Evolutionary conservation across 2,113 vertebrate species (phyloP), one percentile per base, ranked within the genome.

Genomic region (Callaeas wilsoni): DNA sequence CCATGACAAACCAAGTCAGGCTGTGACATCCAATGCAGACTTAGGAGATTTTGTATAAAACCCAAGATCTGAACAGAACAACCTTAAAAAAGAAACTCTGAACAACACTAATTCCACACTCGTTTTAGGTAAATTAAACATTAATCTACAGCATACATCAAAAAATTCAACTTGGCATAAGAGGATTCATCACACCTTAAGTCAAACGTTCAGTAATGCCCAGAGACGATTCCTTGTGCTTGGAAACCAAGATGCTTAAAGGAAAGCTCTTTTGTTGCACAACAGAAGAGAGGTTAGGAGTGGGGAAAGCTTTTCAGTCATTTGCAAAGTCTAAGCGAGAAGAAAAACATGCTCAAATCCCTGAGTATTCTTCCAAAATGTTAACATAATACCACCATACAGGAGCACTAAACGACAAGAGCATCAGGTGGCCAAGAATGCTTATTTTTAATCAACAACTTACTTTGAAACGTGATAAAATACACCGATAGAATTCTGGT

Each of bases 251-350:
- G 93, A 75, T 95, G 96, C 83, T 96, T 93, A 95, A 96, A 96
- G 94, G 94, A 96, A 96, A 94, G 90, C 57, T 93, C 92, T 94
- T 96, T 94, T 96, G 88, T 93, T 94, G 96, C 93, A 96, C 93
- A 96, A 96, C 90, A 93, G 90, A 93, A 95, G 95, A 92, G 92
- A 94, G 90, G 93, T 94, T 96, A 96, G 88, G 94, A 96, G 92
- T 95, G 49, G 83, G 96, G 95, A 96, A 97, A 94, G 92, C 92
- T 96, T 97, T 96, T 96, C 96, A 96, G 96, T 96, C 95, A 94
- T 96, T 96, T 97, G 96, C 92, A 96, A 94, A 82, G 93, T 94
- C 96, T 96, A 97, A 92, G 92, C 2, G 37, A 97, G 90, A 97
- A 94, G 90, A 97, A 95, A 96, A 96, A 95, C 90, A 95, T 89